Evolutionary conservation across 2,113 vertebrate genomes (phyloP).

Genomic region (Sander lucioperca): DNA sequence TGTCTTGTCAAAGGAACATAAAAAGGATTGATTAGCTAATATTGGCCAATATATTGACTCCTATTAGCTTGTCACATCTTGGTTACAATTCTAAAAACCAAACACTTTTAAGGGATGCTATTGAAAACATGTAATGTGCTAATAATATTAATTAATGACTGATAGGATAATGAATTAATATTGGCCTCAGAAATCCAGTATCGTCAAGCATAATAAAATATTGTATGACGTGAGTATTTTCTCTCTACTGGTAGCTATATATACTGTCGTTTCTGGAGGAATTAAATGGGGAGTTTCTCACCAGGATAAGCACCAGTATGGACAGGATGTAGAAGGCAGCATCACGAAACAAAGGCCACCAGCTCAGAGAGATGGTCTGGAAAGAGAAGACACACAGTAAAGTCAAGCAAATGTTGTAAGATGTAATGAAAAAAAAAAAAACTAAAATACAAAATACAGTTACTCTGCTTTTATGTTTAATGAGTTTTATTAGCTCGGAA

Average conservation of each 20-base stretch:
- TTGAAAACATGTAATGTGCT: too few species aligned
- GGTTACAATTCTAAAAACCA: not conserved
- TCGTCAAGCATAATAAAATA: not conserved
- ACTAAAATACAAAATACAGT: not conserved
- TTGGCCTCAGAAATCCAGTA: not conserved
- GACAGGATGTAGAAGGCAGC: slow-evolving; percentile 85
- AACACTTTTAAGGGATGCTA: not conserved
- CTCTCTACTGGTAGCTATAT: not conserved
- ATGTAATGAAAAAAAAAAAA: not conserved
- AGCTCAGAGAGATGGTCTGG: slow-evolving; percentile 83
- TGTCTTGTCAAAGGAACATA: not conserved
- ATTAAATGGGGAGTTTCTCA: slow-evolving; percentile 60
- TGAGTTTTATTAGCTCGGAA: not conserved
- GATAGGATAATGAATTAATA: not conserved
- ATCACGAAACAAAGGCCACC: slow-evolving; percentile 87
- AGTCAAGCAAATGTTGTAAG: not conserved
- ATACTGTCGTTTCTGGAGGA: not conserved
- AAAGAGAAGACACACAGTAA: slow-evolving; percentile 5
- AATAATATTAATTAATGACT: not conserved
- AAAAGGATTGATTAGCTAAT: not conserved
- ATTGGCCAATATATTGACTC: not conserved
- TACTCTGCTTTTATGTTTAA: not conserved
- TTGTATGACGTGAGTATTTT: not conserved
- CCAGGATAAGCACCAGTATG: slow-evolving; percentile 85
- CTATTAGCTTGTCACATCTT: not conserved